These are phyloP conservation scores for Hapalemur alaotrensis DNA, from an alignment of 2,797 vertebrate species.

Conservation along the genomic window DNA sequence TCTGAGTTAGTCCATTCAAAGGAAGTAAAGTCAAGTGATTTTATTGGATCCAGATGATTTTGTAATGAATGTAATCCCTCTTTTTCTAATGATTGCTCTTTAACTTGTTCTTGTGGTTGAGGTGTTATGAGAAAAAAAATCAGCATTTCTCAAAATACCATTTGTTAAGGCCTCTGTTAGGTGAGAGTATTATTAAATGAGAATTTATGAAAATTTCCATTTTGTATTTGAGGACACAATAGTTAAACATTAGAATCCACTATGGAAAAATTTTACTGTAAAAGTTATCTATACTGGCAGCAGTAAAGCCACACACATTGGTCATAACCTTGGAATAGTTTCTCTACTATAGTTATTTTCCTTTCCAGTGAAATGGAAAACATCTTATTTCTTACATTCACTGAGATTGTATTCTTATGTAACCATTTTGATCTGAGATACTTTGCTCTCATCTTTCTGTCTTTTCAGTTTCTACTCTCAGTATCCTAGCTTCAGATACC, in stretches of 20 bases:
- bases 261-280: not conserved
- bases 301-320: not conserved
- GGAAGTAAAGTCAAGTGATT: not conserved
- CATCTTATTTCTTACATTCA: not conserved
- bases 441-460: not conserved
- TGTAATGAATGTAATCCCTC: not conserved
- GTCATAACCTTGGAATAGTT: not conserved
- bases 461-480: not conserved
- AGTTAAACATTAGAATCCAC: not conserved
- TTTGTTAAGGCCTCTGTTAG: not conserved
- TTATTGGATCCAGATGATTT: not conserved
- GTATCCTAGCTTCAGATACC: not conserved
- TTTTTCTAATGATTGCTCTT: not conserved
- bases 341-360: not conserved
- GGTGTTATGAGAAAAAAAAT: not conserved
- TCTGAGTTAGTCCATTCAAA: not conserved
- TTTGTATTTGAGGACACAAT: not conserved
- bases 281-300: not conserved
- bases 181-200: not conserved
- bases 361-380: not conserved
- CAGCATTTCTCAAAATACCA: not conserved
- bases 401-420: not conserved
- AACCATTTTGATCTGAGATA: not conserved
- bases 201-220: not conserved
- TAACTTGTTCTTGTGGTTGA: not conserved